Evolutionary conservation across 2,888 invertebrate genomes (phyloP), one percentile per base, ranked within the genome.

Genomic region (Dioctria rufipes): DNA sequence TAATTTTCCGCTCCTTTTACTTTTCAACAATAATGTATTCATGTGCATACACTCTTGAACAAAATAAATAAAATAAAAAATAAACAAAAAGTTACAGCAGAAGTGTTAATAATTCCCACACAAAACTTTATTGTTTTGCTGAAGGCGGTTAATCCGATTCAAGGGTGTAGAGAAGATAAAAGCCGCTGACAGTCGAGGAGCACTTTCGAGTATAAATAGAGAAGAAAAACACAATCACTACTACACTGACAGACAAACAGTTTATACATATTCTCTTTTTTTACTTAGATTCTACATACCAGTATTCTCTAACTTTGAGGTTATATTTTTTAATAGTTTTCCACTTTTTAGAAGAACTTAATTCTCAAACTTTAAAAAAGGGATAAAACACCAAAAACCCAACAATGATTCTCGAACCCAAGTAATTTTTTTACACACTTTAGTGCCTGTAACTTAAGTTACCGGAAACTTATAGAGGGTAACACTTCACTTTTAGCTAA

Each of bases 91-190:
- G 40, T 65, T 65, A 6, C 65, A 65, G 40, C 25, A 25, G 25
- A 67, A 67, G 67, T 43, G 13, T 9, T n/a, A 42, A 49, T 13
- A 46, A 49, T 25, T 25, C 25, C 25, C 25, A 9, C 60, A 60
- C 1, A 60, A 67, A 25, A 6, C 67, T 42, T 46, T 67, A 42
- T 42, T 67, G 46, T n/a, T 67, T 49, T 25, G 11, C 54, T 40
- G 54, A 73, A 54, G 73, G 54, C 54, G 73, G 73, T 73, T 73
- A 73, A 73, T 54, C 73, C 73, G 54, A 39, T 73, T 54, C 54
- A 73, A 54, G 54, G 13, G 39, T 54, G 58, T 58, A n/a, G 25
- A 25, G 25, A 25, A 25, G 25, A 25, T 25, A 25, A 25, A 25
- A 25, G 25, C 25, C 25, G 25, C 25, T 2, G 25, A 25, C 25